These are phyloP conservation scores for Tuberolachnus salignus DNA, from an alignment of 2,888 invertebrate species.

Conservation along the genomic window DNA sequence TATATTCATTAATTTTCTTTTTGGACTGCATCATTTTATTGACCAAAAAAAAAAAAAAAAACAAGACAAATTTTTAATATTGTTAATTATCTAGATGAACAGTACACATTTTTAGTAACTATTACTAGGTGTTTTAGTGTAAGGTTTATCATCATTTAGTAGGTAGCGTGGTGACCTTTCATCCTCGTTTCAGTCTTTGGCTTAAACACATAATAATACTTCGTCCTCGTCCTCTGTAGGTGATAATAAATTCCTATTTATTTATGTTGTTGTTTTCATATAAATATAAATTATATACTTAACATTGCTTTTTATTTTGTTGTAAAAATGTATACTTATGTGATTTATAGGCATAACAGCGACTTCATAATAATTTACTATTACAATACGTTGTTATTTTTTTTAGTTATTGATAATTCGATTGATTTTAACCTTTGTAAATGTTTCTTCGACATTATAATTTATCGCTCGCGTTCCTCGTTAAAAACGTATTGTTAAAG, in stretches of 20 bases:
- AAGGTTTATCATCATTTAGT: slow-evolving; percentile 8
- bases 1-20: background rate
- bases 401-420: background rate
- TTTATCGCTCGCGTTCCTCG: background rate
- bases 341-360: background rate
- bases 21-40: background rate
- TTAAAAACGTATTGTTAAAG: background rate
- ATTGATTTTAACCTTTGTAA: background rate
- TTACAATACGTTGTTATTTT: background rate
- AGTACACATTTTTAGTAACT: background rate
- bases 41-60: background rate
- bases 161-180: background rate
- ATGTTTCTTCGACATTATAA: background rate
- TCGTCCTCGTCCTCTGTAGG: background rate
- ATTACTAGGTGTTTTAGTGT: slow-evolving; percentile 6
- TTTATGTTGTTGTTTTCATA: background rate
- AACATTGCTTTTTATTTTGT: background rate
- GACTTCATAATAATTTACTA: background rate
- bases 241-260: slow-evolving; percentile 25
- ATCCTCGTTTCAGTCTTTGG: background rate
- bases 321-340: background rate
- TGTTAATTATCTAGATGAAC: background rate
- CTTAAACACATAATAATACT: slow-evolving; percentile 22
- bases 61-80: background rate
- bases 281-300: background rate